Evolutionary conservation across 2,113 vertebrate genomes (phyloP).

Genomic region (Otolemur garnettii): DNA sequence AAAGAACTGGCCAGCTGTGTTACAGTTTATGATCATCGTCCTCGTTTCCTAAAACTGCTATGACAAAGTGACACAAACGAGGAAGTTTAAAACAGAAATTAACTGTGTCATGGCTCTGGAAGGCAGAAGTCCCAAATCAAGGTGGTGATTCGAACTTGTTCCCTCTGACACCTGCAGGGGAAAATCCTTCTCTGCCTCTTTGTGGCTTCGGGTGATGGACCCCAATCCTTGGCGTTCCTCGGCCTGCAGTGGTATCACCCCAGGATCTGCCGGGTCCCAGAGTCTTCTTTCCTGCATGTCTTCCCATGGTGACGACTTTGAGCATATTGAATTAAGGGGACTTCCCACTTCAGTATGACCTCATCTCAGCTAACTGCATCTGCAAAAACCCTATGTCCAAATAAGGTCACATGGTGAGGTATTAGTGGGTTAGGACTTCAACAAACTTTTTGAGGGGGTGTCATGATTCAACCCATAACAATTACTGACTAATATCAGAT

Average conservation of each 20-base stretch:
- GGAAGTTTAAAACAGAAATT: not conserved
- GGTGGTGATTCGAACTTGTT: not conserved
- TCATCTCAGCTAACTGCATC: not conserved
- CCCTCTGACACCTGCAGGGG: not conserved
- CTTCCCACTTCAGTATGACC: not conserved
- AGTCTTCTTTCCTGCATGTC: not conserved
- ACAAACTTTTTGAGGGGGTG: not conserved
- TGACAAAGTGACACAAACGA: not conserved
- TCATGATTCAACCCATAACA: not conserved
- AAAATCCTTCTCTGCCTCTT: not conserved
- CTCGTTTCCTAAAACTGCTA: not conserved
- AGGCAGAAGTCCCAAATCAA: not conserved
- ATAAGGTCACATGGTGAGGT: not conserved
- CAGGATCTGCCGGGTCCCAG: not conserved
- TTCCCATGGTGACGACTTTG: not conserved
- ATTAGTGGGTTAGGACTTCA: not conserved
- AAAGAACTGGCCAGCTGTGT: slow-evolving; percentile 62
- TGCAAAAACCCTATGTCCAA: not conserved
- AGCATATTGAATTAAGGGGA: not conserved
- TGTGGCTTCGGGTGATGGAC: not conserved
- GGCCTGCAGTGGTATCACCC: not conserved
- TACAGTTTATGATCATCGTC: slow-evolving; percentile 73
- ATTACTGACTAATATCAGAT: slow-evolving; percentile 78
- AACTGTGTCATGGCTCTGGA: not conserved
- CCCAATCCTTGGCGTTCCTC: not conserved